Percentiles rank a stretch among this genome's conserved stretches.
Conservation (phyloP, 2,113 vertebrate species). For the Deroptyus accipitrinus region DNA sequence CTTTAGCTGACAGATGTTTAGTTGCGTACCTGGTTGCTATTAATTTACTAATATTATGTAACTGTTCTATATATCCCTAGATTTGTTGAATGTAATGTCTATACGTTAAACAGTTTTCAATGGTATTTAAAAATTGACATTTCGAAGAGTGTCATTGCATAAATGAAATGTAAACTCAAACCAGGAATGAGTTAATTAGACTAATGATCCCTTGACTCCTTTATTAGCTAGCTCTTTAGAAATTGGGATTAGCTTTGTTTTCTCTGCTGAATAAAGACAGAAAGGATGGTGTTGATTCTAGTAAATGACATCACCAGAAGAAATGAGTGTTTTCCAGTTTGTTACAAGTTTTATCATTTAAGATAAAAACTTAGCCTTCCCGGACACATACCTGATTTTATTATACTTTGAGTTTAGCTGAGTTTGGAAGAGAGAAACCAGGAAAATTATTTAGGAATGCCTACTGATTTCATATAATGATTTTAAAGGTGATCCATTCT, state of each 20-base stretch:
- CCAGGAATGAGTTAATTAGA: slow-evolving; percentile 74
- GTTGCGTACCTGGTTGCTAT: neutral
- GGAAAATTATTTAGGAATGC: neutral
- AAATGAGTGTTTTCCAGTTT: slow-evolving; percentile 61
- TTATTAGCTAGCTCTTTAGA: slow-evolving; percentile 73
- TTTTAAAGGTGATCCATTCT: neutral
- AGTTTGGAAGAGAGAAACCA: neutral
- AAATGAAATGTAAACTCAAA: slow-evolving; percentile 75
- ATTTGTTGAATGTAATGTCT: slow-evolving; percentile 33
- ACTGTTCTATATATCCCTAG: slow-evolving; percentile 25
- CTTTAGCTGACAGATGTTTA: neutral
- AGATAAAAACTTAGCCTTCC: slow-evolving; percentile 31
- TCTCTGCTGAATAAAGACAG: slow-evolving; percentile 72
- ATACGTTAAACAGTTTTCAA: slow-evolving; percentile 65
- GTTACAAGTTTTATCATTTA: slow-evolving; percentile 34
- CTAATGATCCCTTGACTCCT: slow-evolving; percentile 74
- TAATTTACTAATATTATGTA: slow-evolving; percentile 36
- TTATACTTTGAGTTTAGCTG: neutral
- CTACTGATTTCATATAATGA: neutral
- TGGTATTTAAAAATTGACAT: slow-evolving; percentile 70
- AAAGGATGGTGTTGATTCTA: slow-evolving; percentile 70
- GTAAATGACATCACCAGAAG: slow-evolving; percentile 69
- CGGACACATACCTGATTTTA: neutral
- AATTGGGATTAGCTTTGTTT: slow-evolving; percentile 74
- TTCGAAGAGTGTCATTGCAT: slow-evolving; percentile 70